Evolutionary conservation across 1,140 invertebrate genomes (phyloP).

Genomic region (Hylaeus volcanicus): DNA sequence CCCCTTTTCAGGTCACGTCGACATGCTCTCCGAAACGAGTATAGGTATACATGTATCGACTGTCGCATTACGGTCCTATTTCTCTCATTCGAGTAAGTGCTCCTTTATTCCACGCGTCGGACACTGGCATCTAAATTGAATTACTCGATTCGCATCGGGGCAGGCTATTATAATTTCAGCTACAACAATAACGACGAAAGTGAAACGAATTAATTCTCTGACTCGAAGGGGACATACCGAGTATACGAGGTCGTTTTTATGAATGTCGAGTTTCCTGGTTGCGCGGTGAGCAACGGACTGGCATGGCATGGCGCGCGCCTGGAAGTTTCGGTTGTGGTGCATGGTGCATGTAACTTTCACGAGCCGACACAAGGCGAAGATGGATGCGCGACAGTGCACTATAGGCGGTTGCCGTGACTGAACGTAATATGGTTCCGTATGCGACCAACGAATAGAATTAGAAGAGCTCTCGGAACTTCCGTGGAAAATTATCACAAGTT

Average conservation of each 20-base stretch:
- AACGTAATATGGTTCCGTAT: conserved; percentile 62
- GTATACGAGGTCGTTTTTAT: conserved; percentile 27
- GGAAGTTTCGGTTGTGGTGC: conserved; percentile 6
- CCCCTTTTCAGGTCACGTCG: too few relatives aligned
- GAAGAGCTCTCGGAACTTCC: conserved; percentile 56
- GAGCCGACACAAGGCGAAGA: conserved; percentile 36
- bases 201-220: conserved; percentile 28
- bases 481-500: conserved; percentile 60
- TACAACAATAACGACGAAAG: not conserved
- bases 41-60: too few relatives aligned
- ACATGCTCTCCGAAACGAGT: too few relatives aligned
- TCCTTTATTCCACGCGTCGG: too few relatives aligned
- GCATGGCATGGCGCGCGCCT: not conserved
- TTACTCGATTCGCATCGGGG: not conserved
- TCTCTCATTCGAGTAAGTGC: too few relatives aligned
- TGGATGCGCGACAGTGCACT: conserved; percentile 37
- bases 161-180: not conserved
- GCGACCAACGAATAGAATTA: conserved; percentile 63
- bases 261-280: conserved; percentile 20
- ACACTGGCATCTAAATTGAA: too few relatives aligned
- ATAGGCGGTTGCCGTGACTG: not conserved
- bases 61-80: too few relatives aligned
- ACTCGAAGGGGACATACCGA: too few relatives aligned
- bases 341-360: conserved; percentile 39
- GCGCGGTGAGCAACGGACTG: too few relatives aligned